phyloP scores from a whole-genome alignment of 1,140 invertebrate species.

The Drosophila kurseongensis region DNA sequence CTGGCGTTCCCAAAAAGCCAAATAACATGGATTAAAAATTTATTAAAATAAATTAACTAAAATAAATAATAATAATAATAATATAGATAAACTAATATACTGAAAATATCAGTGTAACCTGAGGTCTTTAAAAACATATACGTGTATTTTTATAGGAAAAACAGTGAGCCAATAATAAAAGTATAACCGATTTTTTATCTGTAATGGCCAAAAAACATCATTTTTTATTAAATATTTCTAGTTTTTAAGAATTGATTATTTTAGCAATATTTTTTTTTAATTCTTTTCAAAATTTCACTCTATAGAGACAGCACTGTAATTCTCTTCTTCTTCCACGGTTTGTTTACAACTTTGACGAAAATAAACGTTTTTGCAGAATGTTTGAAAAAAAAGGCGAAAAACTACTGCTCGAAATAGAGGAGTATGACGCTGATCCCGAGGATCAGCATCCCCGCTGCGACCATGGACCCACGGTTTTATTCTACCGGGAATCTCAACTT shows the following conservation, averaged over 20 bases:
- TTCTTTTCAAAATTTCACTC: no score
- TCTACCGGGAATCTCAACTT: slow-evolving; percentile 63
- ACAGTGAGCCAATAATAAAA: no score
- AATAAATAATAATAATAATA: neutral
- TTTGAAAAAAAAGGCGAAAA: slow-evolving; percentile 40
- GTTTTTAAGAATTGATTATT: neutral
- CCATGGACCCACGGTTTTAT: slow-evolving; percentile 71
- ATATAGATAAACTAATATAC: neutral
- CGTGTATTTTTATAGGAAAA: no score
- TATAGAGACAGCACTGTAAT: neutral
- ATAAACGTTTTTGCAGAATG: slow-evolving; percentile 11
- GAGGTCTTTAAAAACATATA: no score
- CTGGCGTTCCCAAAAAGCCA: neutral
- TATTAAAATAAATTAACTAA: neutral
- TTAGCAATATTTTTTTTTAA: no score
- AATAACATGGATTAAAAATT: neutral
- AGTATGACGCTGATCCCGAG: slow-evolving; percentile 10
- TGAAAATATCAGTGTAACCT: no score
- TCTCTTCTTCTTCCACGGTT: neutral
- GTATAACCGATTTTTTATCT: no score
- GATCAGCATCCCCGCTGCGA: slow-evolving; percentile 51
- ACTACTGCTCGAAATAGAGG: slow-evolving; percentile 46
- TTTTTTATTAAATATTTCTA: no score
- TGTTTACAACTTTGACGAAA: neutral
- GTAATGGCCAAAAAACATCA: no score